These are phyloP conservation scores for Pleuronectes platessa DNA, from an alignment of 2,113 vertebrate genomes.

Conservation along the genomic window DNA sequence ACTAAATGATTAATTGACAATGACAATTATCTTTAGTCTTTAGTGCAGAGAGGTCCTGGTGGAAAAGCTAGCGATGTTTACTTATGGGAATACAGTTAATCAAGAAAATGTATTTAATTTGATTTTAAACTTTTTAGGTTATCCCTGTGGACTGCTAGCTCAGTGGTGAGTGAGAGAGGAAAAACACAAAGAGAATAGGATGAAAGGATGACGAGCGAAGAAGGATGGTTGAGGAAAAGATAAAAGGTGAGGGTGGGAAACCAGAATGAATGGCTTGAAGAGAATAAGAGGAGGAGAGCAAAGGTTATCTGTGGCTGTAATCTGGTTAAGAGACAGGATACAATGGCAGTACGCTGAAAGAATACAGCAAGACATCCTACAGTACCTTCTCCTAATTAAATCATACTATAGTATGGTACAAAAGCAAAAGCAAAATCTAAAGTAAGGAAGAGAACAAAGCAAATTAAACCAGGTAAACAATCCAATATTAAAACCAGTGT, in stretches of 20 bases:
- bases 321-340: constrained; percentile 11
- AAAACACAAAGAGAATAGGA: constrained; percentile 2
- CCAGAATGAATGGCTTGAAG: constrained; percentile 19
- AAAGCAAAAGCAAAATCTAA: background rate
- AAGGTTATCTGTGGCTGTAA: constrained; percentile 39
- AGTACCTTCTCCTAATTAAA: background rate
- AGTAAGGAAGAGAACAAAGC: background rate
- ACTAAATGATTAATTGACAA: too few relatives aligned
- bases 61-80: too few relatives aligned
- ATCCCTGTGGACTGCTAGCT: constrained; percentile 15
- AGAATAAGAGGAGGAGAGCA: constrained; percentile 12
- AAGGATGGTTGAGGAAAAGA: constrained; percentile 5
- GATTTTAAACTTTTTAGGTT: background rate
- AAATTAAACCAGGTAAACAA: background rate
- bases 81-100: too few relatives aligned
- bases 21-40: too few relatives aligned
- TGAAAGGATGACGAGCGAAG: background rate
- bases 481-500: background rate
- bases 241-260: constrained; percentile 18
- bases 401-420: background rate
- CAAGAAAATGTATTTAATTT: too few relatives aligned
- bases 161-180: constrained; percentile 4
- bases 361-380: too few relatives aligned
- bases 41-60: too few relatives aligned
- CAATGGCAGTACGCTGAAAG: background rate